Evolutionary conservation across 2,888 invertebrate species (phyloP), one percentile per base, ranked within the genome.

Genomic region (Bombylius discolor): DNA sequence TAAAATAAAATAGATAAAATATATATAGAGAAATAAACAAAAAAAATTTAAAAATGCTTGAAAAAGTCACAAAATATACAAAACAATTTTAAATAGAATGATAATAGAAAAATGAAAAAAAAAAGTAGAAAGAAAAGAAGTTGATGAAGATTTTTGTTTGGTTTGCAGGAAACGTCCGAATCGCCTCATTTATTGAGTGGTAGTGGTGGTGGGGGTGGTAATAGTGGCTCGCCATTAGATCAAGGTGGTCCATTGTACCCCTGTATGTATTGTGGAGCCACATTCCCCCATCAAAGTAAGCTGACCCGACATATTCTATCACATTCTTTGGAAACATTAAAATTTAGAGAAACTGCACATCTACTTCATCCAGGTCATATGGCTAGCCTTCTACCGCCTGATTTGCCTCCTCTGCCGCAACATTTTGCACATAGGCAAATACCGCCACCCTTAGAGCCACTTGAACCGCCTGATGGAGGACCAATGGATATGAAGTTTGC

Each of bases 251-350:
- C 77, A 62, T 76, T 83, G 70, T 88, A 83, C 78, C 83, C 84
- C 72, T 90, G 91, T 81, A 85, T 89, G 80, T 90, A 90, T 81
- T 91, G 91, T 82, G 88, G 89, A 74, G 85, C 85, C 70, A 81
- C 85, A 73, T 91, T 90, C 77, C 87, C 89, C 67, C 89, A 89
- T 76, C 90, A 89, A 81, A 89, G 87, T 82, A 90, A 90, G 81
- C 79, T 90, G 76, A 89, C 90, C 70, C 79, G 90, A 72, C 91
- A 91, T 78, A 87, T 90, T 77, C 80, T 91, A 70, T 88, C 89
- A 71, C 91, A 90, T 78, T 88, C 88, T 70, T 80, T 90, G 75
- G 90, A 90, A 78, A 84, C 89, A 65, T 80, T 90, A 72, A 90
- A 89, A 80, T 89, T 85, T 74, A 83, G 89, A 64, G 89, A 90